A percentile compares a stretch with the other conserved stretches of the same genome.
These are phyloP conservation scores for Puntigrus tetrazona DNA, from an alignment of 2,113 vertebrate genomes.

Conservation along the genomic window DNA sequence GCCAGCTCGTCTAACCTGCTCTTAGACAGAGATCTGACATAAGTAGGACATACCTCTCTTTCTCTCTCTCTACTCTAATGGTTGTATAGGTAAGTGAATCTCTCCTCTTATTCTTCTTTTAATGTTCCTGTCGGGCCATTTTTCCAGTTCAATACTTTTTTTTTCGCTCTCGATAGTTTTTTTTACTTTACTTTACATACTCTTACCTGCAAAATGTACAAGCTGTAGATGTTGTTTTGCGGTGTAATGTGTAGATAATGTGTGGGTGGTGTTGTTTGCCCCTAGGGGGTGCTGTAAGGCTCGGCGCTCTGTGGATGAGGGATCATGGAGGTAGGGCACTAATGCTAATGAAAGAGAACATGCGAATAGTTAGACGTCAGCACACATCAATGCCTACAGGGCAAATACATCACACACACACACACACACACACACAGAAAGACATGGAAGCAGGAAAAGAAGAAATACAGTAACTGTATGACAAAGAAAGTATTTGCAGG, in stretches of 20 bases:
- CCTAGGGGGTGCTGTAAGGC: background rate
- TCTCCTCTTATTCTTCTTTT: constrained; percentile 2
- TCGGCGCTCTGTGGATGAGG: background rate
- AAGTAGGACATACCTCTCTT: constrained; percentile 3
- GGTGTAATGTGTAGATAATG: background rate
- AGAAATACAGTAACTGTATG: background rate
- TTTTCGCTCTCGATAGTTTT: background rate
- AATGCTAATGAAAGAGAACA: constrained; percentile 38
- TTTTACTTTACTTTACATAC: background rate
- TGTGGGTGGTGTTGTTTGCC: background rate
- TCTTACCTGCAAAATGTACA: background rate
- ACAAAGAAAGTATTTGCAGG: background rate
- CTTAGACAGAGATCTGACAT: constrained; percentile 20
- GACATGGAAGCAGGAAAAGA: background rate
- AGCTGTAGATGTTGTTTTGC: background rate
- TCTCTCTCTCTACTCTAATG: background rate
- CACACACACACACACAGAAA: background rate
- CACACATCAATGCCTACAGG: constrained; percentile 24
- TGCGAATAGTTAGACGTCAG: constrained; percentile 32
- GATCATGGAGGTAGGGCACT: constrained; percentile 35
- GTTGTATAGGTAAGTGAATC: background rate
- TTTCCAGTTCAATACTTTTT: background rate
- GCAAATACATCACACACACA: constrained; percentile 28
- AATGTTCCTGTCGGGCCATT: background rate
- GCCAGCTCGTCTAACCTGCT: constrained; percentile 3